phyloP scores from a whole-genome alignment of 2,113 vertebrate species.

The Lipophrys pholis region DNA sequence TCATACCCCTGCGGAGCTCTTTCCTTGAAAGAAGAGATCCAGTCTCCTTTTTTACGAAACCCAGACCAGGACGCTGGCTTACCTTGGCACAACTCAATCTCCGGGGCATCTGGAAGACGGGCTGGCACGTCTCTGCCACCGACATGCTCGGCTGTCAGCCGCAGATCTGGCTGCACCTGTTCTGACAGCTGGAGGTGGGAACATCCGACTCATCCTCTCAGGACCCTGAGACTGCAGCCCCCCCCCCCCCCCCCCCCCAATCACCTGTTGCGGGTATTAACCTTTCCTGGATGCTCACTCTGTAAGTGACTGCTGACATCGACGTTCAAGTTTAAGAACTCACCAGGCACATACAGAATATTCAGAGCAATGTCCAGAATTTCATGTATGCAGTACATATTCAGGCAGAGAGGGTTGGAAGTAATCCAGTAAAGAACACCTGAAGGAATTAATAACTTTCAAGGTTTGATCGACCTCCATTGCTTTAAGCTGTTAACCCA shows the following conservation, averaged over 20 bases:
- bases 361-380: too few species aligned
- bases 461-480: too few species aligned
- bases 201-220: slow-evolving; percentile 11
- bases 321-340: too few species aligned
- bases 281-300: neutral
- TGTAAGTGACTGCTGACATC: neutral
- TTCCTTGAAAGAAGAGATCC: slow-evolving; percentile 60
- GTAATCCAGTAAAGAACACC: too few species aligned
- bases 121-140: slow-evolving; percentile 32
- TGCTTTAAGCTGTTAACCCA: too few species aligned
- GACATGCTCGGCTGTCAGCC: slow-evolving; percentile 58
- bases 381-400: too few species aligned
- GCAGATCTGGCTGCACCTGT: slow-evolving; percentile 45
- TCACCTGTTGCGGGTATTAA: neutral
- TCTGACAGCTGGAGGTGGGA: slow-evolving; percentile 28
- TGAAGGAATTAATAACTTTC: too few species aligned
- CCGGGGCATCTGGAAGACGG: slow-evolving; percentile 49
- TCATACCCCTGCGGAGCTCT: slow-evolving; percentile 7
- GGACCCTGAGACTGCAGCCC: neutral
- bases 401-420: too few species aligned
- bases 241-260: slow-evolving; percentile 3
- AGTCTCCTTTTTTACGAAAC: slow-evolving; percentile 53
- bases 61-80: slow-evolving; percentile 37
- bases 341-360: too few species aligned
- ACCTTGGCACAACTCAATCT: slow-evolving; percentile 54